Percentiles rank a stretch among this genome's conserved stretches.
Evolutionary conservation across 2,797 vertebrate genomes (phyloP).

Genomic region (Characodon lateralis): DNA sequence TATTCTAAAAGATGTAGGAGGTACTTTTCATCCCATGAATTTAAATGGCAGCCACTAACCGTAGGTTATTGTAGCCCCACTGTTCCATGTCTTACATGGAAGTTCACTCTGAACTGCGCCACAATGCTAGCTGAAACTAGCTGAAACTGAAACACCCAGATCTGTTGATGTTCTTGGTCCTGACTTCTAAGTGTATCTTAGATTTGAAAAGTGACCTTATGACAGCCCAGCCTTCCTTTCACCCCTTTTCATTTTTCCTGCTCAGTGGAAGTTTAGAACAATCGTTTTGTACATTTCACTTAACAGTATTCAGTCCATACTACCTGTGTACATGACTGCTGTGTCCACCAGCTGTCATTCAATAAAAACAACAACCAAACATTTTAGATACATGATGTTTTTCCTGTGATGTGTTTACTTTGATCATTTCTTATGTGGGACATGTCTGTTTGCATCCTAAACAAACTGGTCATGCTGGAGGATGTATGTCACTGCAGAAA

Average conservation of each 20-base stretch:
- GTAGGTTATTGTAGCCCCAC: constrained; percentile 44
- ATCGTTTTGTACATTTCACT: constrained; percentile 46
- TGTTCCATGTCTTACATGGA: constrained; percentile 53
- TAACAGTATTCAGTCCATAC: constrained; percentile 46
- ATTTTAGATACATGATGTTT: constrained; percentile 39
- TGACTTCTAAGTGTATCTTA: constrained; percentile 58
- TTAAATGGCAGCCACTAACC: constrained; percentile 18
- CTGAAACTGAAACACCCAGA: constrained; percentile 39
- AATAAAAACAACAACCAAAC: neutral
- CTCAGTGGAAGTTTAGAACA: constrained; percentile 31
- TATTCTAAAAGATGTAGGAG: constrained; percentile 32
- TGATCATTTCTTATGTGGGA: constrained; percentile 35
- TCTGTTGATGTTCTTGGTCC: constrained; percentile 53
- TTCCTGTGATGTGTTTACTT: constrained; percentile 37
- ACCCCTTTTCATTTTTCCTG: constrained; percentile 14
- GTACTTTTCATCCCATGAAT: constrained; percentile 51
- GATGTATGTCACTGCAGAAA: constrained; percentile 65
- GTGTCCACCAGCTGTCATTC: constrained; percentile 18
- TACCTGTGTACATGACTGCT: constrained; percentile 32
- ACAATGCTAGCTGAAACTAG: constrained; percentile 18
- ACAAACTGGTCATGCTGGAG: constrained; percentile 58
- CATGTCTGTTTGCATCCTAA: constrained; percentile 44
- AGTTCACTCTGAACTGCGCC: constrained; percentile 48
- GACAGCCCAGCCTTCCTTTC: constrained; percentile 67
- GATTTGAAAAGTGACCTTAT: constrained; percentile 81